Evolutionary conservation across 1,140 invertebrate genomes (phyloP), one percentile per base, ranked within the genome.

Genomic region (Bombus sibiricus): DNA sequence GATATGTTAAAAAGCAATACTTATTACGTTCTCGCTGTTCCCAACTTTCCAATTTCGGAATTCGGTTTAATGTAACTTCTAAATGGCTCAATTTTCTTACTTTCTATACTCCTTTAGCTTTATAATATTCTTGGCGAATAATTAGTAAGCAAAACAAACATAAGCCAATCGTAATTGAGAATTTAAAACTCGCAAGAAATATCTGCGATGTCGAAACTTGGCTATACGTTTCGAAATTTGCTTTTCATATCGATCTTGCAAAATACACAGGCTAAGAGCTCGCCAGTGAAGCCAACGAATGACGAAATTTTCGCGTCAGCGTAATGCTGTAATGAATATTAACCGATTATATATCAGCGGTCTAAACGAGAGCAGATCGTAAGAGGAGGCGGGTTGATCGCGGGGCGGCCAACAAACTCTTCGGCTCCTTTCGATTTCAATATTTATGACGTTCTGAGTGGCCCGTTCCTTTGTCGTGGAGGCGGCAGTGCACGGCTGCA

Each of bases 351-450:
- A n/a, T n/a, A 4, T 32, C 28, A 37, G 18, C 3, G 22, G 37
- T 28, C 22, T 15, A 25, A 75, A 9, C 32, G 34, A 57, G 18
- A 22, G 47, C 2, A 53, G 10, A 57, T 57, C 32, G 34, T 5
- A 53, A 34, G 18, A 34, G 47, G 32, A 13, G n/a, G 18, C 22
- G 22, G 62, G 25, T 81, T 81, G 57, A 57, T 81, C 43, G 78
- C 8, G 1, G 25, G 2, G 6, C 64, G 64, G 41, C 32, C 77
- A n/a, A 77, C 75, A 32, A 68, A n/a, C 43, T 53, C 32, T 72
- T 72, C 41, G 69, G 41, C 81, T 83, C 74, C 81, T 68, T 77
- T 83, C 74, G 64, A 83, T 83, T 83, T 85, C 77, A 80, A 85
- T 85, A 85, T 85, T 85, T 80, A 80, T 64, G 68, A 79, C 53